These are phyloP conservation scores for Acipenser ruthenus DNA, from an alignment of 2,797 vertebrate species.

Conservation along the genomic window DNA sequence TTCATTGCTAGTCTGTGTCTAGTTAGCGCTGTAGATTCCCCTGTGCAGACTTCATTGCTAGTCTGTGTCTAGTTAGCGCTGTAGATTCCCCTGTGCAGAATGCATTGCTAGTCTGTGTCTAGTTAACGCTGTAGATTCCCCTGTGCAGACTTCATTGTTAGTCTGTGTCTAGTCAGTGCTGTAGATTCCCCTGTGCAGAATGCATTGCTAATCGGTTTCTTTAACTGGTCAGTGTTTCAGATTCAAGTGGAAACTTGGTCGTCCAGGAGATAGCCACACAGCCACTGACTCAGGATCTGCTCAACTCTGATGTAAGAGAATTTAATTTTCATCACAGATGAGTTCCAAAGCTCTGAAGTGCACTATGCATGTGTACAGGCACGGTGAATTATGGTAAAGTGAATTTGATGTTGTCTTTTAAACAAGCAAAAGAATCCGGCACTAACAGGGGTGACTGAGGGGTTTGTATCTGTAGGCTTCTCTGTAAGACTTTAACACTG, in stretches of 20 bases:
- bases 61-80: too few species aligned
- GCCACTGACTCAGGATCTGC: slow-evolving; percentile 77
- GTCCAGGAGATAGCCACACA: slow-evolving; percentile 77
- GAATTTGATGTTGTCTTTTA: background rate
- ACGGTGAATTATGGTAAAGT: background rate
- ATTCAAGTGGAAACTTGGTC: slow-evolving; percentile 66
- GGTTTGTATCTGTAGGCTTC: background rate
- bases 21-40: too few species aligned
- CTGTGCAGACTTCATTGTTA: background rate
- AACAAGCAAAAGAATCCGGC: background rate
- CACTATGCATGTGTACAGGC: background rate
- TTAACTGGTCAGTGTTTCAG: slow-evolving; percentile 64
- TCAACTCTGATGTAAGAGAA: slow-evolving; percentile 62
- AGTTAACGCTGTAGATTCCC: background rate
- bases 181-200: background rate
- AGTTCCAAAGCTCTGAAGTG: background rate
- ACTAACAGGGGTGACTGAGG: too few species aligned
- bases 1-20: too few species aligned
- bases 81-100: background rate
- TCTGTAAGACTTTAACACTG: background rate
- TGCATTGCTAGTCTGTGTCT: slow-evolving; percentile 11
- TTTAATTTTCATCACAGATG: background rate
- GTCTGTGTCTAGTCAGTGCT: background rate
- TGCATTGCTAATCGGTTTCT: background rate
- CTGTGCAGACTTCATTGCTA: too few species aligned